Base-by-base conservation (phyloP, 2,888 invertebrate genomes). In the Rotaria magnacalcarata region DNA sequence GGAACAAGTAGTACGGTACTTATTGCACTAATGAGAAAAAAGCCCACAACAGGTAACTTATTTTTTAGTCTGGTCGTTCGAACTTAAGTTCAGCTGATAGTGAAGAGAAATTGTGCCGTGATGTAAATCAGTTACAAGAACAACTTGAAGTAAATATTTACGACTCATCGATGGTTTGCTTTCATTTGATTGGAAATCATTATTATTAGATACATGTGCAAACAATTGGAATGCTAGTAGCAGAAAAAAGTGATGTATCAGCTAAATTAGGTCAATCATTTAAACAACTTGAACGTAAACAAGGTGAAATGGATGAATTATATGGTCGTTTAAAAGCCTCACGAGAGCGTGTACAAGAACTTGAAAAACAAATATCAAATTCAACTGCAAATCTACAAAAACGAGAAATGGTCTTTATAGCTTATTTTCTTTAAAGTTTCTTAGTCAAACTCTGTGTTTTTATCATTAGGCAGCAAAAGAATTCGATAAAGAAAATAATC, bases 181-280 rank as follows among this genome's bases (percentile, higher is more conserved):
- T 43, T 47, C 27, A 8, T 10, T 11, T 24, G 47, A 80, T 11
- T 10, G 4, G 14, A 8, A 27, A 16, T 27, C 2, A 0, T 4
- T 80, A 2, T 47, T 24, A 0, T 16, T 80, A 80, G 80, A n/a
- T 91, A 34, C 91, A 90, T 87, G 90, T 94, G 84, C 94, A 95
- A 91, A 94, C 96, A 0, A 94, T 96, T 87, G 95, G 95, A 89
- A 94, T 96, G 88, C 92, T 97, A 74, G 95, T 97, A 86, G 94
- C 94, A 19, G 96, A 96, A 91, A 96, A 96, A 92, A 94, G 95
- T 84, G 94, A 95, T 89, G 92, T 96, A 8, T 94, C 94, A 89
- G 93, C 94, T 87, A 92, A 93, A 87, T 91, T 94, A 84, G 91
- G 89, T 80, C 91, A 91, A 87, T 89, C 89, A 80, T 89, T 89